A percentile compares a stretch with the other conserved stretches of the same genome.
phyloP scores from a whole-genome alignment of 1,140 invertebrate genomes.

The Platyura marginata region DNA sequence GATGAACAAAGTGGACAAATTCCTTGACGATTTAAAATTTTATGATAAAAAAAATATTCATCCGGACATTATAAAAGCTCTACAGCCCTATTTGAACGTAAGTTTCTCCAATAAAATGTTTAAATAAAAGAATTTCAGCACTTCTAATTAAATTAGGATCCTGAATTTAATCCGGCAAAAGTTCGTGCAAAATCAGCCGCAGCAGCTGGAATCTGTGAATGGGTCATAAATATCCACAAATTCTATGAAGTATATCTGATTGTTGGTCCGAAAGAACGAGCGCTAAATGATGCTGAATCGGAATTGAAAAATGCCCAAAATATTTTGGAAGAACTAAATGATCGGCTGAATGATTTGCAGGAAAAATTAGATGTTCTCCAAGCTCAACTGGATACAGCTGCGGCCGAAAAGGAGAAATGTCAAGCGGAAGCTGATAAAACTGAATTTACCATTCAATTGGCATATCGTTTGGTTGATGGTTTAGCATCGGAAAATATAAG shows the following conservation, averaged over 20 bases:
- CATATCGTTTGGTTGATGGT: constrained; percentile 81
- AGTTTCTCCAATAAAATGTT: too few relatives aligned
- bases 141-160: too few relatives aligned
- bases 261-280: constrained; percentile 74
- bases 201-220: constrained; percentile 79
- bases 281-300: constrained; percentile 61
- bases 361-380: constrained; percentile 53
- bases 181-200: constrained; percentile 73
- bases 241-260: constrained; percentile 86
- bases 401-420: constrained; percentile 71
- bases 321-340: constrained; percentile 43
- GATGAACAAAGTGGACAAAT: constrained; percentile 68
- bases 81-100: constrained; percentile 28
- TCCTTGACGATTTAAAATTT: constrained; percentile 65
- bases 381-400: constrained; percentile 66
- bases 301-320: constrained; percentile 64
- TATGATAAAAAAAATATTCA: constrained; percentile 92
- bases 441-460: constrained; percentile 68
- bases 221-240: constrained; percentile 83
- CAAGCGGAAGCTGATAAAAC: constrained; percentile 73
- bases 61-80: constrained; percentile 62
- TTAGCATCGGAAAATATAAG: constrained; percentile 80
- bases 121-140: too few relatives aligned
- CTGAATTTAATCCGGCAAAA: constrained; percentile 73
- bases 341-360: constrained; percentile 50